Conservation (phyloP, 1,140 invertebrate genomes). For the Neomicropteryx cornuta region DNA sequence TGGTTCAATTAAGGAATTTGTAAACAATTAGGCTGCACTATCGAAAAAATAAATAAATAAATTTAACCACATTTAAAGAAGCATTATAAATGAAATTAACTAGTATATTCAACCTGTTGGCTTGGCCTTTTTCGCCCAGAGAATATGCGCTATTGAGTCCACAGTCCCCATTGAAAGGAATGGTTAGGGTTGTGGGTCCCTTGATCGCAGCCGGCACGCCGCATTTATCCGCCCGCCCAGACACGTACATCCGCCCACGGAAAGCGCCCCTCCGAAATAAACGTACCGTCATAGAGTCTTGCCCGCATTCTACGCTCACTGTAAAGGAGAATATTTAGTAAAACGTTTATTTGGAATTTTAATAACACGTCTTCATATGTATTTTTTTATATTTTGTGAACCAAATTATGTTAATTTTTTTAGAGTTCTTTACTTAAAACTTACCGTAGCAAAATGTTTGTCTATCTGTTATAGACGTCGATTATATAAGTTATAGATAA, state of each 20-base stretch:
- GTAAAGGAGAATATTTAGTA: constrained; percentile 37
- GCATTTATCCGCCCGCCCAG: constrained; percentile 46
- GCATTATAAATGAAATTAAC: background rate
- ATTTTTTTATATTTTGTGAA: too few species aligned
- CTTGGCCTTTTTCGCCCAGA: constrained; percentile 24
- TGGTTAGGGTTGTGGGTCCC: constrained; percentile 20
- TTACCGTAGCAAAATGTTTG: too few species aligned
- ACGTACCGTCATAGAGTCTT: constrained; percentile 39
- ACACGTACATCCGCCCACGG: constrained; percentile 47
- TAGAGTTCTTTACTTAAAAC: too few species aligned
- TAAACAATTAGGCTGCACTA: too few species aligned
- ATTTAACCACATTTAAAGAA: background rate
- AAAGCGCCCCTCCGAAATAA: constrained; percentile 45
- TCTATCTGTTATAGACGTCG: too few species aligned
- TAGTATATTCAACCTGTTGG: background rate
- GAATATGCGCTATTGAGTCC: constrained; percentile 35
- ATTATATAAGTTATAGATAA: too few species aligned
- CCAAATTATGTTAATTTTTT: too few species aligned
- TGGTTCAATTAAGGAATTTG: too few species aligned
- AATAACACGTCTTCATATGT: too few species aligned
- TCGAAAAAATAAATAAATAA: too few species aligned
- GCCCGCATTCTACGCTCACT: constrained; percentile 48
- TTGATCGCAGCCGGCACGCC: constrained; percentile 24
- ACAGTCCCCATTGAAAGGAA: constrained; percentile 30
- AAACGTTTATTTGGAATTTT: too few species aligned